Base-by-base conservation (phyloP, 2,113 vertebrate species). In the Elgaria multicarinata region DNA sequence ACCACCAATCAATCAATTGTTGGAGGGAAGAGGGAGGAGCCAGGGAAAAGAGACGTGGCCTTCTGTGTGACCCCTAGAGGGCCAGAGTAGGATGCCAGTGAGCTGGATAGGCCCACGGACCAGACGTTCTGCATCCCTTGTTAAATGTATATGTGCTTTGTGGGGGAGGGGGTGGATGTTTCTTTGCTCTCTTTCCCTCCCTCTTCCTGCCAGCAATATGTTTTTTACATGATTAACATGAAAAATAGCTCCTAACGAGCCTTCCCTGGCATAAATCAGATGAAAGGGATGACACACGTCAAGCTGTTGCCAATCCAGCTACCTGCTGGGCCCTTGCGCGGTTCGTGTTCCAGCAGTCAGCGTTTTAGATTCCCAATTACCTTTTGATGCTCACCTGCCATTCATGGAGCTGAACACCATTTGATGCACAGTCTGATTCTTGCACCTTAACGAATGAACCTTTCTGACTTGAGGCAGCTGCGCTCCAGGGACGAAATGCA, bases 311-410 rank as follows among this genome's bases (percentile, higher is more conserved):
- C 85, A 46, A 28, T 46, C 85, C 58, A 33, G 14, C 55, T 87
- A 33, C 72, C 55, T 66, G 85, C 85, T 46, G 74, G 36, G 42
- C 1, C 62, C 55, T 87, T 0, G 28, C 22, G 28, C 44, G 28
- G 36, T 6, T n/a, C 18, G 0, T 87, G 55, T 87, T 87, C 58
- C 36, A 24, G 39, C 85, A 64, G 24, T 46, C 74, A 24, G 36
- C 20, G 8, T 33, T 62, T 75, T 64, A 44, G 58, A 46, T 77
- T 77, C 55, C 85, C 85, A 87, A 78, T 87, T 87, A 87, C 74
- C 74, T 78, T 77, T 18, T 46, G 85, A 66, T 33, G 39, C 39
- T 78, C n/a, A 12, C 74, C 85, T 87, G 74, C 85, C 85, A 87
- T 18, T 87, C 74, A 46, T 55, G 3, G 7, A 58, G 53, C 26